phyloP scores from a whole-genome alignment of 2,797 vertebrate species.

The Rhinogobio ventralis region DNA sequence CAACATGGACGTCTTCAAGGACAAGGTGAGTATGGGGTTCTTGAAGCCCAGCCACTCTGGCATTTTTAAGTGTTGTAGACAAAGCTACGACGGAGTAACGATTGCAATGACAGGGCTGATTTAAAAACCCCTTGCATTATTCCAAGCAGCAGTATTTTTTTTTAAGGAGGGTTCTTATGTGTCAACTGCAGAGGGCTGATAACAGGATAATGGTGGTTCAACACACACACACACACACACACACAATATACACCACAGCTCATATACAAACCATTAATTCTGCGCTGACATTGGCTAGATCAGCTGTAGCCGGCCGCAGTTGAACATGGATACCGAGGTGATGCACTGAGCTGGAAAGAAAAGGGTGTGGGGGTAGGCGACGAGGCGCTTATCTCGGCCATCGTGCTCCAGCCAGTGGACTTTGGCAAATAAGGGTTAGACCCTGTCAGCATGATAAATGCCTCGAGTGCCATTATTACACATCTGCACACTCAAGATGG shows the following conservation, averaged over 20 bases:
- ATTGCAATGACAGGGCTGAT: conserved; percentile 69
- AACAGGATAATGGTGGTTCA: conserved; percentile 70
- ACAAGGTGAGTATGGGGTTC: conserved; percentile 85
- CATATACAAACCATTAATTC: conserved; percentile 83
- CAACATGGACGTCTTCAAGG: conserved; percentile 91
- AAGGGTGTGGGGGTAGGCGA: conserved; percentile 9
- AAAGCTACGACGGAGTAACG: conserved; percentile 51
- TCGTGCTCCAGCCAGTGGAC: conserved; percentile 47
- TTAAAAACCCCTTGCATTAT: conserved; percentile 75
- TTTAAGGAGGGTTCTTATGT: conserved; percentile 63
- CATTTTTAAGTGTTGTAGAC: conserved; percentile 41
- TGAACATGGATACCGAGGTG: conserved; percentile 66
- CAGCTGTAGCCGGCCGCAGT: conserved; percentile 62
- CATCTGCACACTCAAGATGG: conserved; percentile 22
- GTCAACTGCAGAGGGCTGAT: conserved; percentile 81
- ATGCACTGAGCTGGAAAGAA: not conserved
- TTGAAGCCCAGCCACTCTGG: conserved; percentile 36
- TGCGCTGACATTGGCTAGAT: conserved; percentile 70
- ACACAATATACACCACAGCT: conserved; percentile 68
- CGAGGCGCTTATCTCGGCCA: conserved; percentile 55
- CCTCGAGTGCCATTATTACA: conserved; percentile 28
- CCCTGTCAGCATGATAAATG: conserved; percentile 61
- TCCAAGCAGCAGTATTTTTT: conserved; percentile 65
- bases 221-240: not conserved
- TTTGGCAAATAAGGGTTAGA: conserved; percentile 33